Conservation (phyloP, 2,888 invertebrate genomes). For the Brenthis ino region DNA sequence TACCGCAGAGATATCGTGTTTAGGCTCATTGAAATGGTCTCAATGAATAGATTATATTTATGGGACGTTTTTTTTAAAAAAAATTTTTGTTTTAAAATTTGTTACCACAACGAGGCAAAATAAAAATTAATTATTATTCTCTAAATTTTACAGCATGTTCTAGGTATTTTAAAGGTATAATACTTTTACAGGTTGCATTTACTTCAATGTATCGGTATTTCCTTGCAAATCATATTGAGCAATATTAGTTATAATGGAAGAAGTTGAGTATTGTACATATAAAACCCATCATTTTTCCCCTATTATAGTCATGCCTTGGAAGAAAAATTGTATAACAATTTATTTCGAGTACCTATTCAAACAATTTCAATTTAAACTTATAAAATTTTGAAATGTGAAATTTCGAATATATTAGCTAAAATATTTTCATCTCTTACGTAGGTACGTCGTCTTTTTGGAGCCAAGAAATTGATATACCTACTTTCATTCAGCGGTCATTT, state of each 20-base stretch:
- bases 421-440: not conserved
- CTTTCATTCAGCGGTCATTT: constrained; percentile 14
- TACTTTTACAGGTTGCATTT: too few relatives aligned
- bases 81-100: too few relatives aligned
- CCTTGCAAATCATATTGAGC: too few relatives aligned
- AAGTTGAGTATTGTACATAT: not conserved
- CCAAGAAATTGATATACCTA: constrained; percentile 20
- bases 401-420: not conserved
- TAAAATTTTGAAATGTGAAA: not conserved
- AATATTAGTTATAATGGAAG: not conserved
- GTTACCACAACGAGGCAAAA: too few relatives aligned
- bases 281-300: not conserved
- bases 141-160: too few relatives aligned
- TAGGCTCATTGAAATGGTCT: too few relatives aligned
- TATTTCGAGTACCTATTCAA: constrained; percentile 1
- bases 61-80: too few relatives aligned
- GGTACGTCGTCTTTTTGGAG: not conserved
- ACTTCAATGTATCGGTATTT: too few relatives aligned
- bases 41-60: too few relatives aligned
- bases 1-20: too few relatives aligned
- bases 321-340: not conserved
- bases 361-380: constrained; percentile 4
- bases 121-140: too few relatives aligned
- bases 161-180: too few relatives aligned
- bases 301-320: constrained; percentile 2